Base-by-base conservation (phyloP, 2,797 vertebrate genomes). In the Gymnothorax reevesii region DNA sequence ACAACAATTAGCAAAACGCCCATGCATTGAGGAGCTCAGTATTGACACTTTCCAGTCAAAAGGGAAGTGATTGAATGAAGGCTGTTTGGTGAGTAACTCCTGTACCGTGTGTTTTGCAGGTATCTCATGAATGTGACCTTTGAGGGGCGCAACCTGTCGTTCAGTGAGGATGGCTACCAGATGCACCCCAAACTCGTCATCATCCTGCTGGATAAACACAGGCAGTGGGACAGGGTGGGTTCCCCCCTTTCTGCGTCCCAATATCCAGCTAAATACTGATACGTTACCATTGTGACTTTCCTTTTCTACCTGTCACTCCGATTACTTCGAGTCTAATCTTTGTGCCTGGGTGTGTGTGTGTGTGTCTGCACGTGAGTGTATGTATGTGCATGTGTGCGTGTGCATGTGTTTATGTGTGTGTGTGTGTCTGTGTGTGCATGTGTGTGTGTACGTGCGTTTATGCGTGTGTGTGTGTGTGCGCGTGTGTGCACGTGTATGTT, bases 151-250 rank as follows among this genome's bases (percentile, higher is more conserved):
- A 99, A 99, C 93, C 95, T 99, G 91, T 99, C 98, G 0, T 99
- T 99, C 91, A 99, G 98, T 80, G 98, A 99, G 90, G 97, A 99
- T 0, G 98, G 98, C 89, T 98, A 99, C 93, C 98, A 99, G 96
- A 99, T 99, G 97, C 98, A 99, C 89, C 98, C 98, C 13, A 99
- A 99, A 91, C 93, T 99, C 94, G 98, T 99, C 93, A 98, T 99
- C 94, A 98, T 99, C 92, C 97, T 99, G 90, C 95, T 99, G 75
- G 97, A 98, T 94, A 98, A 99, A 93, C 96, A 98, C 89, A 96
- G 98, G 91, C 97, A 97, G 59, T 99, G 98, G 97, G 98, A 99
- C 91, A 96, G 97, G 97, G 98, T 99, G 89, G 93, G 88, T 89
- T 55, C 91, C 84, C 59, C 87, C 22, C 86, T 55, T 71, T 54